A percentile compares a stretch with the other conserved stretches of the same genome.
These are phyloP conservation scores for Nesidiocoris tenuis DNA, from an alignment of 2,888 invertebrate species.

Conservation along the genomic window DNA sequence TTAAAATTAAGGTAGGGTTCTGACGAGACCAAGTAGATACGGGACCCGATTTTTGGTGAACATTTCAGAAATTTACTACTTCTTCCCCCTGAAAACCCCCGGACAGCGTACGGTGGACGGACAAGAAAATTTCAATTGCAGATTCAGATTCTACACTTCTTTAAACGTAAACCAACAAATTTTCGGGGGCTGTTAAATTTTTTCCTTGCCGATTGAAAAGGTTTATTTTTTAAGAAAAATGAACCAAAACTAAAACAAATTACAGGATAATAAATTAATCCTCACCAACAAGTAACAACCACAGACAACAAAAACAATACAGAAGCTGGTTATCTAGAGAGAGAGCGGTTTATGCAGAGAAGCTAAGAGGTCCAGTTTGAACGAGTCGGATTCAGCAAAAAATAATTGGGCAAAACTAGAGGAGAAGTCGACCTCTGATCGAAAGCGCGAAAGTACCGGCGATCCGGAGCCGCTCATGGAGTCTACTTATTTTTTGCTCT, in stretches of 20 bases:
- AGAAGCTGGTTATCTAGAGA: too few species aligned
- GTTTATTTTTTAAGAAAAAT: neutral
- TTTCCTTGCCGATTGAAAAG: neutral
- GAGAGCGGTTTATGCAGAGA: too few species aligned
- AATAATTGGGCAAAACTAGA: too few species aligned
- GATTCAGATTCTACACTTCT: neutral
- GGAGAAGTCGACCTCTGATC: too few species aligned
- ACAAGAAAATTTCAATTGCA: neutral
- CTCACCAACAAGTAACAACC: too few species aligned
- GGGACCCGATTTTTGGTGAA: neutral
- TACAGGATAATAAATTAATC: too few species aligned
- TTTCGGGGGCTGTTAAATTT: neutral
- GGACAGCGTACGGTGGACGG: neutral
- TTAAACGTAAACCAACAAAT: neutral
- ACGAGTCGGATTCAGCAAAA: too few species aligned
- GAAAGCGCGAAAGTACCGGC: too few species aligned
- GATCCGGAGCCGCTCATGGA: too few species aligned
- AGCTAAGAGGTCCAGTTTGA: too few species aligned
- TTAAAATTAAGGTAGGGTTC: neutral
- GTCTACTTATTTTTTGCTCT: too few species aligned
- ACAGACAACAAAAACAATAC: too few species aligned
- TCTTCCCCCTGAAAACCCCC: neutral
- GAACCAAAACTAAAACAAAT: neutral
- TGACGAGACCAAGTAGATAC: neutral
- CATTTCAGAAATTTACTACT: neutral